Base-by-base conservation (phyloP, 2,888 invertebrate genomes). In the Rotaria macrura region DNA sequence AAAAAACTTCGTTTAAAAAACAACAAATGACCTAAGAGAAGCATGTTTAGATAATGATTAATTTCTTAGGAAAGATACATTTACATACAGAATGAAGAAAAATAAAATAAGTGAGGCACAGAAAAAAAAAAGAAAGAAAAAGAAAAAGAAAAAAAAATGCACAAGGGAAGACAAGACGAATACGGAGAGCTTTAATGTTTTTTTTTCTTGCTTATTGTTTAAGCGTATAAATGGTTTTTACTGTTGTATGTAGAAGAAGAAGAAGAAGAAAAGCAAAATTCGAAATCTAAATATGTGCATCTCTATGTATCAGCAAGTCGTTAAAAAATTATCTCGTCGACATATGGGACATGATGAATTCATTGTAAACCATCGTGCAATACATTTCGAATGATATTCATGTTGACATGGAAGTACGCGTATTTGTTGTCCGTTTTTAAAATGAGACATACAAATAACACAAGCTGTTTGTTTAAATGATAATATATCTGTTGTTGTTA, bases 351-450 rank as follows among this genome's bases (percentile, higher is more conserved):
- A 79, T 79, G 74, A 40, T 25, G 38, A 40, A 79, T 79, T 79
- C 74, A 79, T 79, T 14, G 38, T 43, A 40, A 79, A 79, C 74
- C 74, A 79, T 79, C 43, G 40, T 40, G 38, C 23, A 79, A 79
- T 79, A 38, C 74, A 79, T 79, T 79, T 79, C 17, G 74, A 79
- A 43, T 79, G 74, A 79, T 79, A 79, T 43, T 79, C 74, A 79
- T 79, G 74, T n/a, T n/a, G 40, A 79, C 74, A 79, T 79, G 74
- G 74, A 23, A 79, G 43, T 43, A 40, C 25, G 25, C 74, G 74
- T 40, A 79, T 79, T 43, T 40, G 43, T 43, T 79, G 74, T 40
- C 40, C 23, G 29, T 79, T 43, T 79, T 43, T 40, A 79, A 79
- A 79, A 25, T 38, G 74, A 23, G 40, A 79, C 74, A 79, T 79